Base-by-base conservation (phyloP, 2,113 vertebrate species). In the Tragulus kanchil region DNA sequence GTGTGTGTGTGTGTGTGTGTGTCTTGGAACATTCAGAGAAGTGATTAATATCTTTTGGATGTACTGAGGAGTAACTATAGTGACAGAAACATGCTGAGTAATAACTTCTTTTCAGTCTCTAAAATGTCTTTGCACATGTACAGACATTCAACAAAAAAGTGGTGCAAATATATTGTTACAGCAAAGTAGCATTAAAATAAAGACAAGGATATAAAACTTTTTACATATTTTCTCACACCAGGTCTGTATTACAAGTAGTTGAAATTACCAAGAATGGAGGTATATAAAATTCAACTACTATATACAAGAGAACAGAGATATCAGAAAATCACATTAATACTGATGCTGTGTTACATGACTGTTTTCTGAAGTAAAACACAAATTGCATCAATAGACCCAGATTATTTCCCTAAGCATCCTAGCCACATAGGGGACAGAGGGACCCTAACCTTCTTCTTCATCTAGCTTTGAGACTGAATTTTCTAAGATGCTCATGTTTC, bases 111-210 rank as follows among this genome's bases (percentile, higher is more conserved):
- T 19, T 73, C 4, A 19, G 52, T 79, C 28, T 61, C 58, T 56
- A 56, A 81, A 69, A 84, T 61, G 36, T 25, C 28, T 5, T 67
- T 71, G 13, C 13, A 82, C 58, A 42, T 31, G 0, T 31, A 23
- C 3, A 73, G 45, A 58, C 0, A 3, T 52, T 94, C 90, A 85
- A 25, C 1, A 54, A 94, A 93, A 86, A n/a, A 48, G 14, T 85
- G 28, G 4, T 84, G 1, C 45, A 93, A 89, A 73, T 45, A 75
- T n/a, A 23, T 42, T 17, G 45, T 81, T 93, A 90, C 0, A 23
- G 4, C 6, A 91, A 85, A 90, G 17, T 19, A 83, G 48, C 28
- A 45, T 67, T 17, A 84, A 93, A 73, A 94, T 96, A 90, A 96
- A 71, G 26, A 65, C 4, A 94, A 12, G 5, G 8, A 89, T 79